Base-by-base conservation (phyloP, 2,888 invertebrate species). In the Therioaphis trifolii region DNA sequence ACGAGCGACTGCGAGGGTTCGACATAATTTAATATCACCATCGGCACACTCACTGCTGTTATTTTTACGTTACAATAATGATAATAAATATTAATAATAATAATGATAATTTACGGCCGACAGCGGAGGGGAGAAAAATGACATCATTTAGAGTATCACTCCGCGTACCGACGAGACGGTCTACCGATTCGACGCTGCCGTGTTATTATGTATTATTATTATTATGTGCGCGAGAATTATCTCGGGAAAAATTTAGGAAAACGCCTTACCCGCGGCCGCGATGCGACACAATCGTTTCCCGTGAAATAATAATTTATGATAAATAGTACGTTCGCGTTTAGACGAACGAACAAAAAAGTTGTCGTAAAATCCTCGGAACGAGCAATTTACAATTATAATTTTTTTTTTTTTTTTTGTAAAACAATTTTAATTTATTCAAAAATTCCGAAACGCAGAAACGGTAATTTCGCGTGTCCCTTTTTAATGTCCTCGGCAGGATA, bases 341-440 rank as follows among this genome's bases (percentile, higher is more conserved):
- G 21, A 46, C 29, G 29, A 49, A 46, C 76, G 29, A 63, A 46
- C 63, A 76, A 63, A 76, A 76, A 61, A 76, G 46, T 76, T 76
- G 43, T 49, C 46, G 21, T 21, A 4, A 46, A 29, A 29, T 46
- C 15, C 14, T 63, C 9, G 14, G 29, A 63, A 63, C 46, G n/a
- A 29, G 15, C 46, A 63, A 76, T 49, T 63, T 76, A 76, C 27
- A 76, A 76, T 76, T 75, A 58, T 75, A 43, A 75, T 75, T 27
- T 27, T 35, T 35, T 35, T 35, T 35, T 35, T 35, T 71, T 24
- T 58, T 63, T 68, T 55, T 35, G 21, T 11, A 58, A 75, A 61
- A 63, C 63, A 12, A 12, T 61, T 61, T 46, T 46, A 76, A 61
- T 61, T 61, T 61, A 46, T 46, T 61, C 61, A 4, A 27, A 58